These are phyloP conservation scores for Brachionus manjavacas DNA, from an alignment of 1,140 invertebrate species.

Conservation along the genomic window DNA sequence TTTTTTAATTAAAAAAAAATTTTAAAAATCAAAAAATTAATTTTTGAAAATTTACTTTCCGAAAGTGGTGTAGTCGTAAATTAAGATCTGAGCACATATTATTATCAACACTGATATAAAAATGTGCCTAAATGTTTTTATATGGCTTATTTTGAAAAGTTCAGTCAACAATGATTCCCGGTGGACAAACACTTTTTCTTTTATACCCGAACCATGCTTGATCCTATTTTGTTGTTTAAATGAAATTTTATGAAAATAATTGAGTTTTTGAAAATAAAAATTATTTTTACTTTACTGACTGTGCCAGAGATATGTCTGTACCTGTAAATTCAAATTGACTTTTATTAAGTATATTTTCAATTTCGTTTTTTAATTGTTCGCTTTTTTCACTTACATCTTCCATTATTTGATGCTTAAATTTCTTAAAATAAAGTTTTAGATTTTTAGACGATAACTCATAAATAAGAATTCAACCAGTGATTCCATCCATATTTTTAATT, in stretches of 20 bases:
- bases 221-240: background rate
- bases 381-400: background rate
- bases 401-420: constrained; percentile 9
- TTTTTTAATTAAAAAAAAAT: background rate
- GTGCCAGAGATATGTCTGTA: background rate
- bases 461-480: too few species aligned
- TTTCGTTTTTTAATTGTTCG: constrained; percentile 12
- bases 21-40: background rate
- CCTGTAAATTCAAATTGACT: constrained; percentile 19
- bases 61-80: constrained; percentile 68
- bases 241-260: too few species aligned
- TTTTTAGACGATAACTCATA: too few species aligned
- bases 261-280: background rate
- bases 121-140: constrained; percentile 75
- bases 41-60: constrained; percentile 62
- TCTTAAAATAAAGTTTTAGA: background rate
- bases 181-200: constrained; percentile 35
- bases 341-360: constrained; percentile 7
- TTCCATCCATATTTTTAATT: too few species aligned
- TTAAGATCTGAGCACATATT: constrained; percentile 67
- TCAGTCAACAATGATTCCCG: constrained; percentile 52
- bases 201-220: background rate
- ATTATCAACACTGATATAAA: constrained; percentile 72
- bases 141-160: constrained; percentile 71
- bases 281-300: background rate